Percentiles rank a stretch among this genome's conserved stretches.
Evolutionary conservation across 2,888 invertebrate species (phyloP).

Genomic region (Drosophila pseudotakahashii): DNA sequence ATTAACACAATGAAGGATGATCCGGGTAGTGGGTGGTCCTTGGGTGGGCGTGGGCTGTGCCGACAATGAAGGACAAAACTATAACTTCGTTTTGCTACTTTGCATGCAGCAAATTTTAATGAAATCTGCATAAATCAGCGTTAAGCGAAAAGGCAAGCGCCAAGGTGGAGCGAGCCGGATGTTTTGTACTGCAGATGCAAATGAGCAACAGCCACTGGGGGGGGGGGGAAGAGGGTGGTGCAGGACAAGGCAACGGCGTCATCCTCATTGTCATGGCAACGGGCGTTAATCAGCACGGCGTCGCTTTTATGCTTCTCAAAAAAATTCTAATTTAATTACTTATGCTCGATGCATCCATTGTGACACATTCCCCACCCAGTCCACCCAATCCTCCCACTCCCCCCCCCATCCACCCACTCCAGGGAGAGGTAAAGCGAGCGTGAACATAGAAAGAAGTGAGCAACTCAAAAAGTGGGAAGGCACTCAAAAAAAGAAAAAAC

Average conservation of each 20-base stretch:
- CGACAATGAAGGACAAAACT: constrained; percentile 57
- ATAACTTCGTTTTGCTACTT: constrained; percentile 72
- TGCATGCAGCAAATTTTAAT: constrained; percentile 68
- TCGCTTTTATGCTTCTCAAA: constrained; percentile 72
- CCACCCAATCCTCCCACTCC: background rate
- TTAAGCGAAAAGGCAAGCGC: constrained; percentile 44
- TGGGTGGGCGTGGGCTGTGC: background rate
- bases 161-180: constrained; percentile 5
- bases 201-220: constrained; percentile 60
- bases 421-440: constrained; percentile 59
- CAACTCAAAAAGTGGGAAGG: constrained; percentile 41
- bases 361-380: constrained; percentile 52
- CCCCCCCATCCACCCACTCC: background rate
- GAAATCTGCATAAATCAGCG: constrained; percentile 81
- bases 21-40: constrained; percentile 1
- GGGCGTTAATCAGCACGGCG: constrained; percentile 70
- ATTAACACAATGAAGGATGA: constrained; percentile 82
- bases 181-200: constrained; percentile 61
- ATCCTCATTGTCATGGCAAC: constrained; percentile 61
- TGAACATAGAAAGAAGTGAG: constrained; percentile 65
- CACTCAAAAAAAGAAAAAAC: constrained; percentile 23
- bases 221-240: background rate
- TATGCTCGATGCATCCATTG: constrained; percentile 82
- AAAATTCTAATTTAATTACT: constrained; percentile 84
- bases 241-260: constrained; percentile 28